Base-by-base conservation (phyloP, 2,113 vertebrate species). In the Grallaria varia region DNA sequence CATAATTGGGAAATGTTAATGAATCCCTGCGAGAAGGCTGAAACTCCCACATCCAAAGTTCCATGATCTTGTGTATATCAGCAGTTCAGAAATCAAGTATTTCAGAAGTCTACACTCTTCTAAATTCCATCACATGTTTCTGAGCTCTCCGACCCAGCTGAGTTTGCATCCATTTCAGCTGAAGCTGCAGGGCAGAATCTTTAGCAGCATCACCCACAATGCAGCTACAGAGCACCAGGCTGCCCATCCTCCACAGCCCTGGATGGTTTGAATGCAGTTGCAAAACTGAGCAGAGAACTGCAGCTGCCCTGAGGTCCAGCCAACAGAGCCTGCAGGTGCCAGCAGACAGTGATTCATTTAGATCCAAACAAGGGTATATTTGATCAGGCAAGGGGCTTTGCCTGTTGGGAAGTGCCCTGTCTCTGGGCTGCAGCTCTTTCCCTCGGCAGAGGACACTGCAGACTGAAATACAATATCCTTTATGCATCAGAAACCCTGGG, bases 311-410 rank as follows among this genome's bases (percentile, higher is more conserved):
- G 84, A 88, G 67, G 35, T n/a, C 39, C 42, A 67, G 91, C 93
- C 95, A 95, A 40, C 4, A 67, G 73, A 94, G 88, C 47, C 90
- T 31, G 92, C 95, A 97, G 96, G 93, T 96, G 95, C 95, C 83
- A 92, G 76, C 73, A 66, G 69, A 96, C 93, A 96, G 90, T 49
- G 94, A 93, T 79, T 92, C 92, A 90, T 97, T 97, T 94, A 96
- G 90, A 75, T 49, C 80, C 74, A 87, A 89, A 94, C 90, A 96
- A 96, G 90, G 86, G 73, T 60, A 45, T 50, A 62, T 91, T 94
- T 97, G 92, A 96, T 92, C 42, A 64, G 90, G 35, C 17, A 44
- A 75, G 49, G 78, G 59, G 52, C 82, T 93, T 47, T 80, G 76
- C 71, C 55, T 86, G 47, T 37, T 95, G 85, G 71, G 85, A 86